Evolutionary conservation across 2,888 invertebrate species (phyloP).

Genomic region (Epinotia demarniana): DNA sequence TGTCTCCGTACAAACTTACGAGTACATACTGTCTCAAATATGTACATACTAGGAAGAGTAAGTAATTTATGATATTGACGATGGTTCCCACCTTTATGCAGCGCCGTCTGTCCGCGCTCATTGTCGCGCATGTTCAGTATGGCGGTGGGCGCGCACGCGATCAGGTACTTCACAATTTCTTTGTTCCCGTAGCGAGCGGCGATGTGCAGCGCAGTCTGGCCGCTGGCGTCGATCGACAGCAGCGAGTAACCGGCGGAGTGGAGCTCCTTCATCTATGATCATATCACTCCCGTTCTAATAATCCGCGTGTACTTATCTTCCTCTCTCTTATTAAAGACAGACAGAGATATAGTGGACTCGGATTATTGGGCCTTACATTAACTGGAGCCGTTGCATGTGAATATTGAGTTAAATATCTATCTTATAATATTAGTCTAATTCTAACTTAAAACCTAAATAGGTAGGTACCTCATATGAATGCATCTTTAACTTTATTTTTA

Average conservation of each 20-base stretch:
- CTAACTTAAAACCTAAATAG: no score
- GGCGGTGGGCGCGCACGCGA: slow-evolving; percentile 92
- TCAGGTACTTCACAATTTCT: slow-evolving; percentile 94
- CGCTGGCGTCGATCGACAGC: slow-evolving; percentile 91
- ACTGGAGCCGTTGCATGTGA: neutral
- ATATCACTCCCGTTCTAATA: neutral
- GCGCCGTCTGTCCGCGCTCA: slow-evolving; percentile 94
- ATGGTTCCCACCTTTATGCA: slow-evolving; percentile 84
- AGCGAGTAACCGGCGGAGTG: slow-evolving; percentile 93
- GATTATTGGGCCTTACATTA: neutral
- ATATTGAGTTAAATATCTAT: no score
- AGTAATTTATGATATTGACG: no score
- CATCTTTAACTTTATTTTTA: no score
- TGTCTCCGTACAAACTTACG: no score
- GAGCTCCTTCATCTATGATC: slow-evolving; percentile 90
- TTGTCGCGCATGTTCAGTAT: slow-evolving; percentile 95
- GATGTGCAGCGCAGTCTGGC: slow-evolving; percentile 96
- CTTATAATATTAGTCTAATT: no score
- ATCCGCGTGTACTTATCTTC: no score
- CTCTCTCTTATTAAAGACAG: no score
- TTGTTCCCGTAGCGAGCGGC: slow-evolving; percentile 95
- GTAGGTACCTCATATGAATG: no score
- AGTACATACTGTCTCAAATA: no score
- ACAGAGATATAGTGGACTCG: no score
- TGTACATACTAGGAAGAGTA: no score